Evolutionary conservation across 1,140 invertebrate species (phyloP), one percentile per base, ranked within the genome.

Genomic region (Trachymyrmex septentrionalis): DNA sequence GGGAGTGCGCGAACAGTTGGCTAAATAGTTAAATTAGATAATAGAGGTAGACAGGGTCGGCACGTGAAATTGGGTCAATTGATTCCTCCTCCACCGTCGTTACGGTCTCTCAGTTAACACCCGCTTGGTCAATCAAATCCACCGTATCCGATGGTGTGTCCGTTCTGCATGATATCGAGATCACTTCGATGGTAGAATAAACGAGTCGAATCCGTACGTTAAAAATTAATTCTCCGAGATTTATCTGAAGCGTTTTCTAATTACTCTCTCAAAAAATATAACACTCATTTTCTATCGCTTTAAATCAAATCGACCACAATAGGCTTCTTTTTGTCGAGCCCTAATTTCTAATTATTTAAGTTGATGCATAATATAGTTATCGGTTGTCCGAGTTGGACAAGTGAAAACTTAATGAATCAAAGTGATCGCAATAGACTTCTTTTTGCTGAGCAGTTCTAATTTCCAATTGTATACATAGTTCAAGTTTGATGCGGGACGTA

Each of bases 11-110:
- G 34, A 88, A 59, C 86, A 88, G 75, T 86, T 88, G 85, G 63
- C 92, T 93, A 94, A 94, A 92, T 94, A 92, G 93, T 93, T 93
- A 89, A 93, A 94, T 94, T 93, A 92, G 90, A 91, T 91, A 93
- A 93, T 91, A 87, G 89, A 80, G 86, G 86, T 75, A 72, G 76
- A 87, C 88, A 85, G 86, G 78, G 78, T 75, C 88, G 81, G 84
- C 85, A 89, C 81, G 82, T 86, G 86, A 91, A 92, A 93, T 93
- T 93, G 73, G 91, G 92, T 94, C 91, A 93, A 94, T 93, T 93
- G 92, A 89, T 93, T 91, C 89, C 90, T 91, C 85, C 88, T 90
- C 86, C 86, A 34, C 38, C 64, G 67, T 86, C 87, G 53, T 80
- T 77, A 64, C 87, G 63, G 81, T 86, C 85, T 90, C 84, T 69